Percentiles rank a stretch among this genome's conserved stretches.
Evolutionary conservation across 2,888 invertebrate genomes (phyloP).

Genomic region (Blastobasis lacticolella): DNA sequence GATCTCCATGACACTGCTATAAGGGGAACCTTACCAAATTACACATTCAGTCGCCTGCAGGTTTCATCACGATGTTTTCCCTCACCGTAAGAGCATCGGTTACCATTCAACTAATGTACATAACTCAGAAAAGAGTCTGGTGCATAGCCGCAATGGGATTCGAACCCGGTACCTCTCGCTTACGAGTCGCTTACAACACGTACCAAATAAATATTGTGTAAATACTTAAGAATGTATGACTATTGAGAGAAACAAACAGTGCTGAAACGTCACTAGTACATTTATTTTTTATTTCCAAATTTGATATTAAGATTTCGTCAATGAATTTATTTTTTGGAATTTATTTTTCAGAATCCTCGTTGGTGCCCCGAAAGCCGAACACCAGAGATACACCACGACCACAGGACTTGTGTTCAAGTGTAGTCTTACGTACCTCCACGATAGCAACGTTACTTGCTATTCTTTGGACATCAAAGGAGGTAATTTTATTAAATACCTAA

Average conservation of each 20-base stretch:
- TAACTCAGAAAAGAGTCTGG: too few relatives aligned
- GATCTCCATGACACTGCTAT: too few relatives aligned
- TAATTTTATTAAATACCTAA: too few relatives aligned
- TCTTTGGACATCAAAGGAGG: conserved; percentile 19
- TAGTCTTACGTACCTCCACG: conserved; percentile 19
- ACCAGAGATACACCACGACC: conserved; percentile 10
- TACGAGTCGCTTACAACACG: too few relatives aligned
- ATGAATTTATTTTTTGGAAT: background rate
- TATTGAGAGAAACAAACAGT: background rate
- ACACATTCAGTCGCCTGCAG: too few relatives aligned
- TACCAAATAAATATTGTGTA: background rate
- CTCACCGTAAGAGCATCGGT: too few relatives aligned
- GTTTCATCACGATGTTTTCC: too few relatives aligned
- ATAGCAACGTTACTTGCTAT: conserved; percentile 25
- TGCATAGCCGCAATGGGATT: too few relatives aligned
- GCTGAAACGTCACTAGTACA: background rate
- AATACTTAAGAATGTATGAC: background rate
- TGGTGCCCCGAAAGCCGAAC: conserved; percentile 47
- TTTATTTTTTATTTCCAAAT: background rate
- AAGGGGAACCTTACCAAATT: too few relatives aligned
- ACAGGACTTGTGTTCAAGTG: conserved; percentile 43
- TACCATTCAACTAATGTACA: too few relatives aligned
- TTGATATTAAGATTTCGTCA: background rate
- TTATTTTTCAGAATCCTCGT: conserved; percentile 36
- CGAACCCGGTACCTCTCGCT: too few relatives aligned